These are phyloP conservation scores for Aporophyla lueneburgensis DNA, from an alignment of 2,888 invertebrate genomes.

Conservation along the genomic window DNA sequence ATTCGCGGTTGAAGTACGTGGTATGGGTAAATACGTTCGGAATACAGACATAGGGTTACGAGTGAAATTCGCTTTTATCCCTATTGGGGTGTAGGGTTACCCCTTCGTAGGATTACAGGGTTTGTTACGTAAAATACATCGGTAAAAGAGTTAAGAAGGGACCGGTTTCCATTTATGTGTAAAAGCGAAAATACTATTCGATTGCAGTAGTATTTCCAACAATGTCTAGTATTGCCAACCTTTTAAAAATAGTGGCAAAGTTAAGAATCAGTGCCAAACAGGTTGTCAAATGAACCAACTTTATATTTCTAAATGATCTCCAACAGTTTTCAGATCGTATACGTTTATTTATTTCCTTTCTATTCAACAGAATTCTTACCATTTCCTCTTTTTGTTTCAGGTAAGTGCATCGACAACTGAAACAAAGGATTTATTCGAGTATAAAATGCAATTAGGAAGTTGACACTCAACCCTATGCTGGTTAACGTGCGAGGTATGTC, in stretches of 20 bases:
- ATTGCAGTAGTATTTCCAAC: conserved; percentile 2
- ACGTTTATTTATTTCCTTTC: neutral
- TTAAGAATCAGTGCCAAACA: conserved; percentile 9
- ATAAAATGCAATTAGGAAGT: conserved; percentile 43
- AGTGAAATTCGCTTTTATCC: conserved; percentile 65
- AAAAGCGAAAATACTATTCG: conserved; percentile 4
- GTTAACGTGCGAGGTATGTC: conserved; percentile 48
- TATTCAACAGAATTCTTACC: conserved; percentile 1
- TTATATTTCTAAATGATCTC: conserved; percentile 3
- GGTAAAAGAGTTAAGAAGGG: conserved; percentile 46
- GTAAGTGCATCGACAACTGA: conserved; percentile 60
- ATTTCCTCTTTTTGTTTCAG: conserved; percentile 66
- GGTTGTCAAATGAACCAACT: neutral
- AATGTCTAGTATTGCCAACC: neutral
- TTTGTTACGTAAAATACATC: conserved; percentile 40
- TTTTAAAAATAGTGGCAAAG: conserved; percentile 19
- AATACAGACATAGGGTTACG: conserved; percentile 66
- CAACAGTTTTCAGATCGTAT: neutral
- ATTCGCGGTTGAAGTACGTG: conserved; percentile 77
- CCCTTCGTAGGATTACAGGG: conserved; percentile 50
- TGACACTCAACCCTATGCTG: conserved; percentile 54
- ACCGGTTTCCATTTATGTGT: conserved; percentile 28
- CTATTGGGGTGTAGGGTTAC: conserved; percentile 50
- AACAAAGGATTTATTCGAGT: conserved; percentile 44
- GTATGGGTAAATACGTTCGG: conserved; percentile 66